phyloP scores from a whole-genome alignment of 1,140 invertebrate genomes.

The Condylostylus longicornis region DNA sequence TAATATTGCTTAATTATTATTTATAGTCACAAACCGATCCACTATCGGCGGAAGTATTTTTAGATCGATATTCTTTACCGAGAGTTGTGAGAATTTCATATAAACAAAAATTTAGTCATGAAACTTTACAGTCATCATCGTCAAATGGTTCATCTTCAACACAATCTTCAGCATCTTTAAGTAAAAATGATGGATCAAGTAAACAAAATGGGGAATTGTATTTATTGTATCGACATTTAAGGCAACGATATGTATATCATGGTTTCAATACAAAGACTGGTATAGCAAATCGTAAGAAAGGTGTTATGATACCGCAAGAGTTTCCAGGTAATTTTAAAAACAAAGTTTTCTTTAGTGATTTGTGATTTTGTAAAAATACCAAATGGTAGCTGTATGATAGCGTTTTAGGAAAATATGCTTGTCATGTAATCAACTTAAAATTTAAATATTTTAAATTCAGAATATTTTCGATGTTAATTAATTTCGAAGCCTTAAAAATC shows the following conservation, averaged over 20 bases:
- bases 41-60: conserved; percentile 31
- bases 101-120: conserved; percentile 20
- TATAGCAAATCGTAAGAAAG: conserved; percentile 24
- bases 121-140: conserved; percentile 29
- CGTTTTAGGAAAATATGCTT: too few relatives aligned
- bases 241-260: conserved; percentile 27
- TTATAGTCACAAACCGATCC: conserved; percentile 19
- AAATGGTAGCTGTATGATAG: too few relatives aligned
- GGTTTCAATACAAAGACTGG: conserved; percentile 26
- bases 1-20: not conserved
- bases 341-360: too few relatives aligned
- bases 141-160: conserved; percentile 24
- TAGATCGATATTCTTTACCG: conserved; percentile 40
- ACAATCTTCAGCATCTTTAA: conserved; percentile 16
- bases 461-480: too few relatives aligned
- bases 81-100: conserved; percentile 36
- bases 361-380: too few relatives aligned
- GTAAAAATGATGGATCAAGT: not conserved
- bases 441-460: too few relatives aligned
- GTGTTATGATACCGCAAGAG: conserved; percentile 29
- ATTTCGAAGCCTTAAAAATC: too few relatives aligned
- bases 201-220: conserved; percentile 23
- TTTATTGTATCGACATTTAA: conserved; percentile 24
- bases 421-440: too few relatives aligned
- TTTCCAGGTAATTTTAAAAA: conserved; percentile 30